phyloP scores from a whole-genome alignment of 2,888 invertebrate genomes.

The Antitype chi region DNA sequence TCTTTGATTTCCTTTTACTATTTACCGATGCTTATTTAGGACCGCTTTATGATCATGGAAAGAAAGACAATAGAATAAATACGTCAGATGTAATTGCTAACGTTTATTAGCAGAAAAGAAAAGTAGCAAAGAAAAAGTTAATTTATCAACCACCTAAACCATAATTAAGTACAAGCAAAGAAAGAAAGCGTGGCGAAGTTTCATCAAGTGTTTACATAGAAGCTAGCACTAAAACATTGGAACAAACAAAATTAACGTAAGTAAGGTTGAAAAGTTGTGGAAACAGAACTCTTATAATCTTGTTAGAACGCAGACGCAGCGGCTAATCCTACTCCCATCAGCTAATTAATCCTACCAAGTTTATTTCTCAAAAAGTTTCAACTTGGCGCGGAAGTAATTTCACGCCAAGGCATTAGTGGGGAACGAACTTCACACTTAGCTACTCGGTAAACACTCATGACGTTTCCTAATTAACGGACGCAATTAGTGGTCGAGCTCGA shows the following conservation, averaged over 20 bases:
- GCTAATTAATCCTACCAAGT: conserved; percentile 90
- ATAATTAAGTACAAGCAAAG: conserved; percentile 58
- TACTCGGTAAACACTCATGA: conserved; percentile 90
- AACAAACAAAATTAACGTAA: conserved; percentile 88
- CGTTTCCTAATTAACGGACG: conserved; percentile 91
- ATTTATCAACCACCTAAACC: conserved; percentile 44
- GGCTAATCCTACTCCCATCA: conserved; percentile 89
- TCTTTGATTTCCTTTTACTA: conserved; percentile 79
- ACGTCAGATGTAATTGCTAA: conserved; percentile 44
- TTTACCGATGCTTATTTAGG: conserved; percentile 58
- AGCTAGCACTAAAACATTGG: conserved; percentile 72
- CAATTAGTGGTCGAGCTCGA: conserved; percentile 89
- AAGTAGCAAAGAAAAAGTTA: conserved; percentile 37
- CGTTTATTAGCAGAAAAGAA: conserved; percentile 44
- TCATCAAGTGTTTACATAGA: conserved; percentile 66
- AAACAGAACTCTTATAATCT: conserved; percentile 90
- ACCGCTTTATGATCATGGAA: conserved; percentile 58
- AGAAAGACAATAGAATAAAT: conserved; percentile 54
- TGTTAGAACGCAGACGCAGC: conserved; percentile 87
- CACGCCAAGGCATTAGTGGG: conserved; percentile 86
- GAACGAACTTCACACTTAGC: conserved; percentile 90
- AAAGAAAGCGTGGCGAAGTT: conserved; percentile 56
- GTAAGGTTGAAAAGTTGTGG: conserved; percentile 86
- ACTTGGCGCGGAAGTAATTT: conserved; percentile 88
- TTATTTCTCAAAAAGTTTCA: conserved; percentile 90